Percentiles rank a stretch among this genome's conserved stretches.
Evolutionary conservation across 2,888 invertebrate species (phyloP).

Genomic region (Theodoxus fluviatilis): DNA sequence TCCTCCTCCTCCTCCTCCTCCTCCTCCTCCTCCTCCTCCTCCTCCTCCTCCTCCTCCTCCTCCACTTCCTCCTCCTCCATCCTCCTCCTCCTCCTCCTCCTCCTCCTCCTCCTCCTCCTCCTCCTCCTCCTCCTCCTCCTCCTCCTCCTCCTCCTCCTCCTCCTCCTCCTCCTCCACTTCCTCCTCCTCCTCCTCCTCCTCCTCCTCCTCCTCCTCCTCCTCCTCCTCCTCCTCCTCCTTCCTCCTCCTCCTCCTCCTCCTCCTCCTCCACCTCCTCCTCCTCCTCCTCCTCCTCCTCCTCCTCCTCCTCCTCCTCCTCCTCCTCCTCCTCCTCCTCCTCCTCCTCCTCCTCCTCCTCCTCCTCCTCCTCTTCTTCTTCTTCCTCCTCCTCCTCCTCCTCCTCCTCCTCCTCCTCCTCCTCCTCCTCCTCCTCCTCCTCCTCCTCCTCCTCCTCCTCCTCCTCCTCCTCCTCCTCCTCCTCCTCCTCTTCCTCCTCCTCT

Average conservation of each 20-base stretch:
- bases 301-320: not conserved
- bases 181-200: not conserved
- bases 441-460: no score
- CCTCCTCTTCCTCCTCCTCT: no score
- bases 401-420: no score
- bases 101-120: constrained; percentile 2
- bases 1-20: constrained; percentile 2
- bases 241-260: not conserved
- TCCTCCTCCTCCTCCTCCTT: not conserved
- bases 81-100: not conserved
- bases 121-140: constrained; percentile 2
- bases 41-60: constrained; percentile 2
- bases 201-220: not conserved
- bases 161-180: not conserved
- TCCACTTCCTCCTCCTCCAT: not conserved
- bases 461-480: no score
- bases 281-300: not conserved
- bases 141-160: not conserved
- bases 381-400: not conserved
- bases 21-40: constrained; percentile 2
- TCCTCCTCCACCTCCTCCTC: not conserved
- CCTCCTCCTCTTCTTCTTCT: not conserved
- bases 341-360: not conserved
- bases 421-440: no score
- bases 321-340: not conserved